Conservation (phyloP, 2,888 invertebrate genomes). For the Drepana falcataria region DNA sequence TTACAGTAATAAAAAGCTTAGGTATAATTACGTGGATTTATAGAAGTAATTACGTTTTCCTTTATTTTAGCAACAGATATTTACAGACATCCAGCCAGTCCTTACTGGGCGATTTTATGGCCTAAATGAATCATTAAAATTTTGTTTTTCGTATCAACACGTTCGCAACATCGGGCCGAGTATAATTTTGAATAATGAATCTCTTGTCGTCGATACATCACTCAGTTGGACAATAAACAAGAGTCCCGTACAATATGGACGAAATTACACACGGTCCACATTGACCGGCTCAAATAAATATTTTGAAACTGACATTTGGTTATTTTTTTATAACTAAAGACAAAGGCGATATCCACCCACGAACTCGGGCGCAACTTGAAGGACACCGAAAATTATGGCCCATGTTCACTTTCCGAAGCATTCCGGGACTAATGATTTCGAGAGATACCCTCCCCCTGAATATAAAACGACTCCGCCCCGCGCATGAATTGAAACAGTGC, state of each 20-base stretch:
- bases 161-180: conserved; percentile 25
- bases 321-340: conserved; percentile 59
- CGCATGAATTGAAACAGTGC: conserved; percentile 76
- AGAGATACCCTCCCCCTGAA: conserved; percentile 76
- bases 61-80: too few species aligned
- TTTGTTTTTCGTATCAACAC: conserved; percentile 17
- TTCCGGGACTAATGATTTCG: conserved; percentile 76
- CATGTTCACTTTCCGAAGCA: conserved; percentile 62
- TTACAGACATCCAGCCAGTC: too few species aligned
- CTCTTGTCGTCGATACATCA: conserved; percentile 53
- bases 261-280: conserved; percentile 60
- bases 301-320: conserved; percentile 60
- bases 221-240: conserved; percentile 50
- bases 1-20: background rate
- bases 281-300: conserved; percentile 65
- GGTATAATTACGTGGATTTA: background rate
- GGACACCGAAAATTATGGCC: conserved; percentile 68
- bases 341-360: conserved; percentile 74
- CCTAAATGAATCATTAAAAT: conserved; percentile 9
- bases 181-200: conserved; percentile 52
- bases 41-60: too few species aligned
- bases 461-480: conserved; percentile 74
- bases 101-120: background rate
- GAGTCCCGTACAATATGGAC: conserved; percentile 48
- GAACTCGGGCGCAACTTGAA: conserved; percentile 40